Conservation (phyloP, 2,113 vertebrate species). For the Ammodytes dubius region DNA sequence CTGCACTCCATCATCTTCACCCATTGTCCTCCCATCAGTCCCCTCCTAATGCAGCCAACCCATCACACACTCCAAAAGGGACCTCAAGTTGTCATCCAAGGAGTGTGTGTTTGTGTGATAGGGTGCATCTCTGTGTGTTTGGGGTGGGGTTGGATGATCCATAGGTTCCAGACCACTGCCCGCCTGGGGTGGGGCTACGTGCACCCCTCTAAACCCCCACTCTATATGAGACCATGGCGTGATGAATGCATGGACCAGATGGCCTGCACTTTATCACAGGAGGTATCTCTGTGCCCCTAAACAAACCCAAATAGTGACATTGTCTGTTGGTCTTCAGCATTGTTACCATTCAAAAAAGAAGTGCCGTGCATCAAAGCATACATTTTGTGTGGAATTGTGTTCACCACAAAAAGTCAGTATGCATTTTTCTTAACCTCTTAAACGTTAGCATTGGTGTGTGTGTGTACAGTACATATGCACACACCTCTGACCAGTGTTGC, state of each 20-base stretch:
- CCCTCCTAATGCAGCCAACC: conserved; percentile 54
- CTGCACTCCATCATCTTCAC: conserved; percentile 42
- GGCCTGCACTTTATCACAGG: conserved; percentile 63
- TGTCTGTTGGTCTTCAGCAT: conserved; percentile 7
- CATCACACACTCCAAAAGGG: conserved; percentile 32
- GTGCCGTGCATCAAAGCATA: not conserved
- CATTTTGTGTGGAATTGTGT: not conserved
- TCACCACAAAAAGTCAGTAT: not conserved
- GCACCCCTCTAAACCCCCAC: conserved; percentile 2
- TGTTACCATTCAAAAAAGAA: not conserved
- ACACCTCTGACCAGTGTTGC: too few species aligned
- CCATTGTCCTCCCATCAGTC: conserved; percentile 6
- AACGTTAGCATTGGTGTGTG: too few species aligned
- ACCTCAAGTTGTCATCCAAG: conserved; percentile 34
- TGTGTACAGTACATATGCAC: too few species aligned
- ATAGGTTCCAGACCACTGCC: conserved; percentile 61
- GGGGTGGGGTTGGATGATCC: conserved; percentile 3
- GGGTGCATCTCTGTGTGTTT: conserved; percentile 4
- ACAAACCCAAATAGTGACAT: conserved; percentile 53
- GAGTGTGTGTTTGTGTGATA: conserved; percentile 4
- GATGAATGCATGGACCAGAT: conserved; percentile 63
- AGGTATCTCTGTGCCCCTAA: conserved; percentile 63
- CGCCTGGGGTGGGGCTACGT: conserved; percentile 50
- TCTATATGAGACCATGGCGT: conserved; percentile 55
- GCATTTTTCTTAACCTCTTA: not conserved